Evolutionary conservation across 2,797 vertebrate genomes (phyloP).

Genomic region (Atherinosoma microstoma): DNA sequence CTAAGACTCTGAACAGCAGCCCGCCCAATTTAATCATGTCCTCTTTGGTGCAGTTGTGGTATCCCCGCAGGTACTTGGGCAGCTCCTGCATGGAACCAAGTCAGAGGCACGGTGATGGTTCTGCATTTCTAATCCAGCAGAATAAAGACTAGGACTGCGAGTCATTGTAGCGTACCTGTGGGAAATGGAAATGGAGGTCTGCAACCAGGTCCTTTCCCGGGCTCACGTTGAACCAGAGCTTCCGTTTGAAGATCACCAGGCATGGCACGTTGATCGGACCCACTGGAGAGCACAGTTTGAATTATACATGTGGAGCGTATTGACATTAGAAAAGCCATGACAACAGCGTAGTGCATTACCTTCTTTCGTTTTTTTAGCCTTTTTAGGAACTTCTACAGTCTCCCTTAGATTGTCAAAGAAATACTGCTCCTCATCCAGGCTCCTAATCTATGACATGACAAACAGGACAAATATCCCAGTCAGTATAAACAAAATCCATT

Average conservation of each 20-base stretch:
- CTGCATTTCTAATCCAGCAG: not conserved
- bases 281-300: slow-evolving; percentile 69
- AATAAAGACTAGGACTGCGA: not conserved
- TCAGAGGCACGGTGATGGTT: not conserved
- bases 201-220: slow-evolving; percentile 91
- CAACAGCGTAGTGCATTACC: slow-evolving; percentile 71
- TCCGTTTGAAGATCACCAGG: slow-evolving; percentile 91
- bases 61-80: slow-evolving; percentile 91
- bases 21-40: slow-evolving; percentile 87
- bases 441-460: slow-evolving; percentile 80
- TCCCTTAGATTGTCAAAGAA: slow-evolving; percentile 93
- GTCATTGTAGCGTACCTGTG: slow-evolving; percentile 84
- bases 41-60: slow-evolving; percentile 88
- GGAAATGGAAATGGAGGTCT: slow-evolving; percentile 92
- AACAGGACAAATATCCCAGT: not conserved
- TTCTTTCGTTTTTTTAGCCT: slow-evolving; percentile 87
- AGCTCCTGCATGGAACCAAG: slow-evolving; percentile 83
- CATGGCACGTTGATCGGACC: slow-evolving; percentile 70
- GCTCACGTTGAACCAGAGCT: slow-evolving; percentile 92
- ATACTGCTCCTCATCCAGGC: slow-evolving; percentile 89
- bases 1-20: slow-evolving; percentile 88
- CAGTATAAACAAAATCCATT: not conserved
- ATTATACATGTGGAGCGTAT: not conserved
- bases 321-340: not conserved
- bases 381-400: slow-evolving; percentile 85